A percentile compares a stretch with the other conserved stretches of the same genome.
Evolutionary conservation across 1,140 invertebrate species (phyloP).

Genomic region (Pygmarrhopalites habei): DNA sequence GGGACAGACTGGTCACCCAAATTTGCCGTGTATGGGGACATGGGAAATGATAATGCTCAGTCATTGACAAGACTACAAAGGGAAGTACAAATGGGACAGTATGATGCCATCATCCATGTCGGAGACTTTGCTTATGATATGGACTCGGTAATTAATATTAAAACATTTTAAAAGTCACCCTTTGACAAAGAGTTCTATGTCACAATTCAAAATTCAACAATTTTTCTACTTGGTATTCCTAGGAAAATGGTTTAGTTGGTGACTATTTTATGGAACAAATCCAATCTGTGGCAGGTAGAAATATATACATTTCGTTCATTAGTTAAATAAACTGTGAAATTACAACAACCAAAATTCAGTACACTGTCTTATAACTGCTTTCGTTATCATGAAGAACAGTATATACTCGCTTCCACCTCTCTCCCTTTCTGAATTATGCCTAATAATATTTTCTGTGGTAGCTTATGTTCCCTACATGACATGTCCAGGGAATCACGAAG

Average conservation of each 20-base stretch:
- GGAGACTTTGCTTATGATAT: constrained; percentile 97
- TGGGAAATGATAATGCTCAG: constrained; percentile 43
- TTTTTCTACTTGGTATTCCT: background rate
- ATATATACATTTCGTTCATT: constrained; percentile 85
- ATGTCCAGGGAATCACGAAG: constrained; percentile 72
- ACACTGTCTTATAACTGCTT: background rate
- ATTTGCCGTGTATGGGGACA: constrained; percentile 66
- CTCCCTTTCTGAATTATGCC: too few species aligned
- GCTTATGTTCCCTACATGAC: constrained; percentile 87
- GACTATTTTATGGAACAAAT: constrained; percentile 88
- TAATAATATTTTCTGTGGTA: constrained; percentile 61
- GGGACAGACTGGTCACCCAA: constrained; percentile 65
- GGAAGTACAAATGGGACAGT: constrained; percentile 68
- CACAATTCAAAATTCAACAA: background rate
- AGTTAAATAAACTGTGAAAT: constrained; percentile 77
- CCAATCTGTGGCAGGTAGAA: constrained; percentile 71
- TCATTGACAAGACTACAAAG: constrained; percentile 72
- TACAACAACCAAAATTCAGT: background rate
- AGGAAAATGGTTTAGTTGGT: constrained; percentile 66
- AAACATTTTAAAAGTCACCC: background rate
- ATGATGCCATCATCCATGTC: constrained; percentile 84
- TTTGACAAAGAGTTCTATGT: background rate
- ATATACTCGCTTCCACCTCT: too few species aligned
- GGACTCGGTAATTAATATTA: constrained; percentile 53
- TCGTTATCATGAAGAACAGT: background rate